phyloP scores from a whole-genome alignment of 2,113 vertebrate species.

The Pelobates fuscus region DNA sequence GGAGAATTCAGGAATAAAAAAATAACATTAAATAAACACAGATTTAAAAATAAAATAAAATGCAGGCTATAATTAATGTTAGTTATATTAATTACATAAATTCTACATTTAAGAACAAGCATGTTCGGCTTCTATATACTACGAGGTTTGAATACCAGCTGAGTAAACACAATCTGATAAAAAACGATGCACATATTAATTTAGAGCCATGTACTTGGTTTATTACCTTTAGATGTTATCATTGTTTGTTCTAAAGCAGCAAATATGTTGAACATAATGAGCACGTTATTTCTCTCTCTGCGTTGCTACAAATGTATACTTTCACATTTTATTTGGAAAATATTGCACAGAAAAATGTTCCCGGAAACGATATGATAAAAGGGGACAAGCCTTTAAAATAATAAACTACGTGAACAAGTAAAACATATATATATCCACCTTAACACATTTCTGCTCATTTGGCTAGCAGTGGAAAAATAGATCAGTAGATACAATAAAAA shows the following conservation, averaged over 20 bases:
- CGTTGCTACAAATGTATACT: no score
- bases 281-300: background rate
- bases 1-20: background rate
- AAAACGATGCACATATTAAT: background rate
- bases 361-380: conserved; percentile 17
- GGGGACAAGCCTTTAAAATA: conserved; percentile 6
- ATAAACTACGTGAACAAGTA: conserved; percentile 5
- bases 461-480: conserved; percentile 20
- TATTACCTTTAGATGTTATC: conserved; percentile 3
- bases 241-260: background rate
- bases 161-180: conserved; percentile 10
- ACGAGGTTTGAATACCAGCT: background rate
- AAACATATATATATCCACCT: no score
- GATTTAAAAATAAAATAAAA: background rate
- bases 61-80: no score
- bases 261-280: background rate
- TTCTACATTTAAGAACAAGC: background rate
- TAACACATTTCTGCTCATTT: background rate
- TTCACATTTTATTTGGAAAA: background rate
- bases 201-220: background rate
- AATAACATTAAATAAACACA: background rate
- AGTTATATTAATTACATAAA: no score
- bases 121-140: background rate
- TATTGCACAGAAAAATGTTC: conserved; percentile 19
- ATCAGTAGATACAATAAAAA: background rate